These are phyloP conservation scores for Sisor rabdophorus DNA, from an alignment of 2,113 vertebrate species.

Conservation along the genomic window DNA sequence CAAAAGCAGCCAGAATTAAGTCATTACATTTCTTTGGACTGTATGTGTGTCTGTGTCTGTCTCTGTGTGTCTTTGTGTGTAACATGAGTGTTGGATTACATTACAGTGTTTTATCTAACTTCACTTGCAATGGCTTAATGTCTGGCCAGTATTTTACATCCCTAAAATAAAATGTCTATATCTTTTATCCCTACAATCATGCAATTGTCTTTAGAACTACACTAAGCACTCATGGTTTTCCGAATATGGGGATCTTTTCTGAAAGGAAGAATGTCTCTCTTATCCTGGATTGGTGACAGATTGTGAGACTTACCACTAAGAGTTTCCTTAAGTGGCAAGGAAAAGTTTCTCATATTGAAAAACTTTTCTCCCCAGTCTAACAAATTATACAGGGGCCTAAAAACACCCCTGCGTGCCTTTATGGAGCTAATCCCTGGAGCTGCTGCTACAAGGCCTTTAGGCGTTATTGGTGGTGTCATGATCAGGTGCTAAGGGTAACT, in stretches of 20 bases:
- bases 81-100: constrained; percentile 16
- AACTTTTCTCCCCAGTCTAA: no score
- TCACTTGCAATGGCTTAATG: constrained; percentile 26
- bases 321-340: background rate
- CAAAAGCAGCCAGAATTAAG: background rate
- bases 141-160: constrained; percentile 30
- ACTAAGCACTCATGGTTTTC: constrained; percentile 5
- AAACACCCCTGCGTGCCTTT: no score
- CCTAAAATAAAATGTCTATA: constrained; percentile 25
- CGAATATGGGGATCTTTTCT: constrained; percentile 29
- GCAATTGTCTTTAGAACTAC: constrained; percentile 36
- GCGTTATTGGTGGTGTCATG: no score
- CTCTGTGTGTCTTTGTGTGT: background rate
- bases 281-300: constrained; percentile 48
- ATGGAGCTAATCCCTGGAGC: no score
- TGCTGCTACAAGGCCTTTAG: no score
- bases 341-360: background rate
- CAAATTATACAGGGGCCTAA: no score
- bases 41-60: constrained; percentile 1
- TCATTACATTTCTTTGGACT: background rate
- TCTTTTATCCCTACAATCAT: constrained; percentile 40
- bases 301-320: background rate
- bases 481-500: no score
- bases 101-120: constrained; percentile 20
- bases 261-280: constrained; percentile 14